Evolutionary conservation across 2,888 invertebrate species (phyloP), one percentile per base, ranked within the genome.

Genomic region (Panorpa germanica): DNA sequence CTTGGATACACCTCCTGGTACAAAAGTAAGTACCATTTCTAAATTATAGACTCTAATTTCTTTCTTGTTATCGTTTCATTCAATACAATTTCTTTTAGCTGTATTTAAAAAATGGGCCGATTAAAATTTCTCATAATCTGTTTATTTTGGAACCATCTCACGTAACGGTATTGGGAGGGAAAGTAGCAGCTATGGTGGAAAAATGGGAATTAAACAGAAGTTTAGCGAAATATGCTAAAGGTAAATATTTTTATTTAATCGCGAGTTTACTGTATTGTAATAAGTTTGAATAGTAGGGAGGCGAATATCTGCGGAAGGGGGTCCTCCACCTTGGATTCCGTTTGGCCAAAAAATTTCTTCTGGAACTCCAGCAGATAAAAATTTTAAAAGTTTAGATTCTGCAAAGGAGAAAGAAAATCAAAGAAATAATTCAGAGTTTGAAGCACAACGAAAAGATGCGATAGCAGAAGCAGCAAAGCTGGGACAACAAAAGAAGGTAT

Each of bases 261-360:
- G 15, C 5, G 4, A 20, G 11, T 5, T 14, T 34, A 38, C 28
- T 5, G 35, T 36, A 25, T 31, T 55, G 50, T 53, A 50, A 46
- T 38, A 52, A 12, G 48, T 50, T n/a, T 39, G 38, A 5, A 50
- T 49, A 25, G 46, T 47, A 38, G 39, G 48, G 57, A 61, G 65
- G 29, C 61, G 66, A 19, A 58, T 63, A 31, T 64, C 64, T 5
- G 66, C 63, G 32, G 73, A 77, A 41, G 80, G 78, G 37, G 82
- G 81, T 2, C 85, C 88, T 3, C 88, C 83, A 23, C 74, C 80
- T 21, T 91, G 90, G 85, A 83, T 88, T 41, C 76, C 86, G 19
- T 90, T 91, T 57, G 90, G 90, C 0, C 72, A 77, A 43, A 72
- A 69, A 44, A 63, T 82, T 31, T 59, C 71, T 41, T 61, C 63